phyloP scores from a whole-genome alignment of 2,888 invertebrate genomes.

The Brachyopa scutellaris region DNA sequence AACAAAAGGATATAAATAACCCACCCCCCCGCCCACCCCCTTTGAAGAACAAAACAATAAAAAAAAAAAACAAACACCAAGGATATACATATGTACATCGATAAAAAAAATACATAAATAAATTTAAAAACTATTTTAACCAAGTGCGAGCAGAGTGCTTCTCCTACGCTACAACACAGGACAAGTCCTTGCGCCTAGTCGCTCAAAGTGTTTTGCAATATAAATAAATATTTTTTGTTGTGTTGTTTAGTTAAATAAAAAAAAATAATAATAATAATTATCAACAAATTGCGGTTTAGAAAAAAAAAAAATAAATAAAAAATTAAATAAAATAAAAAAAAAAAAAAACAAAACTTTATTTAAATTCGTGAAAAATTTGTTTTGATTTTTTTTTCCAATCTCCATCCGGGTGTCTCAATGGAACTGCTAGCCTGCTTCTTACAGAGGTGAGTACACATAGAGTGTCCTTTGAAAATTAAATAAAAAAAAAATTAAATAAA shows the following conservation, averaged over 20 bases:
- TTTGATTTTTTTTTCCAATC: background rate
- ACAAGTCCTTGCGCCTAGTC: constrained; percentile 35
- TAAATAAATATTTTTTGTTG: constrained; percentile 19
- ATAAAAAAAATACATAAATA: constrained; percentile 20
- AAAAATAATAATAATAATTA: background rate
- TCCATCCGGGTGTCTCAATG: constrained; percentile 1
- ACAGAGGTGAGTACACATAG: constrained; percentile 5
- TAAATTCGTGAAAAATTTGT: no score
- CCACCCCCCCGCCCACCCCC: no score
- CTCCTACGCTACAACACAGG: background rate
- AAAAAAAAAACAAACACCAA: background rate
- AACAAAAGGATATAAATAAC: constrained; percentile 20
- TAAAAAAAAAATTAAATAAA: no score
- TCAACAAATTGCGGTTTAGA: background rate
- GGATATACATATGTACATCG: background rate
- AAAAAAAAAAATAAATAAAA: background rate
- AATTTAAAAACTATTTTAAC: no score
- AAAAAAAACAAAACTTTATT: background rate
- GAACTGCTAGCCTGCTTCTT: constrained; percentile 9
- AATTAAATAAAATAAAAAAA: no score
- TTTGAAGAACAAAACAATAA: background rate
- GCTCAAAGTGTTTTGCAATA: constrained; percentile 19
- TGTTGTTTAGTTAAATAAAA: background rate
- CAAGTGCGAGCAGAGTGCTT: background rate
- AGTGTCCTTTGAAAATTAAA: no score